Percentiles rank a stretch among this genome's conserved stretches.
phyloP scores from a whole-genome alignment of 2,113 vertebrate species.

The Callipepla squamata region DNA sequence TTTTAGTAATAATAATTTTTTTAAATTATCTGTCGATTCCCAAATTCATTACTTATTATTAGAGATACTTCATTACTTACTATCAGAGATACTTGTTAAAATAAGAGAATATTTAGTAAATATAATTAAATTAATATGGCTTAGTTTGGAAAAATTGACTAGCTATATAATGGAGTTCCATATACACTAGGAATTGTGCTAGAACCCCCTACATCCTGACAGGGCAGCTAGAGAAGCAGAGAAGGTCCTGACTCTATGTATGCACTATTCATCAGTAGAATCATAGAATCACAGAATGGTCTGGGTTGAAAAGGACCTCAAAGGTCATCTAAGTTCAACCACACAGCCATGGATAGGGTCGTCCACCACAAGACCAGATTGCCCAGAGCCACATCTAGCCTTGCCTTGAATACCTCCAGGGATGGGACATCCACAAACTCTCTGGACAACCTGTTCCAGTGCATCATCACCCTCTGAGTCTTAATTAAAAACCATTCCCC shows the following conservation, averaged over 20 bases:
- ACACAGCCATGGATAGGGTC: no score
- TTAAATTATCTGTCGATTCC: background rate
- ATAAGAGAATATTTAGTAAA: background rate
- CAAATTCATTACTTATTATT: background rate
- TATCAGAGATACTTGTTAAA: background rate
- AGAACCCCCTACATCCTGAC: background rate
- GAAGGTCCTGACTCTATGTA: background rate
- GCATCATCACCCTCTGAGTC: no score
- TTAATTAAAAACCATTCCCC: no score
- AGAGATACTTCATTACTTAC: background rate
- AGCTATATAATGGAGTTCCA: background rate
- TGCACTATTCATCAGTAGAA: background rate
- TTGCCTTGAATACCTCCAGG: no score
- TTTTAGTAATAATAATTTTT: background rate
- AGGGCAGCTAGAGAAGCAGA: background rate
- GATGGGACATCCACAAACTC: no score
- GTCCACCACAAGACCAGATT: no score
- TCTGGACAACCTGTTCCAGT: no score
- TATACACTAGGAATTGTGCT: background rate
- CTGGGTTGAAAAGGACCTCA: no score
- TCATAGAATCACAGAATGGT: no score
- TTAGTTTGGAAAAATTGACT: background rate
- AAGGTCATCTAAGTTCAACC: no score
- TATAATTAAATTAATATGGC: background rate
- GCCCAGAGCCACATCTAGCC: no score